These are phyloP conservation scores for Mormyrops attenuatus DNA, from an alignment of 2,797 vertebrate species.

Conservation along the genomic window DNA sequence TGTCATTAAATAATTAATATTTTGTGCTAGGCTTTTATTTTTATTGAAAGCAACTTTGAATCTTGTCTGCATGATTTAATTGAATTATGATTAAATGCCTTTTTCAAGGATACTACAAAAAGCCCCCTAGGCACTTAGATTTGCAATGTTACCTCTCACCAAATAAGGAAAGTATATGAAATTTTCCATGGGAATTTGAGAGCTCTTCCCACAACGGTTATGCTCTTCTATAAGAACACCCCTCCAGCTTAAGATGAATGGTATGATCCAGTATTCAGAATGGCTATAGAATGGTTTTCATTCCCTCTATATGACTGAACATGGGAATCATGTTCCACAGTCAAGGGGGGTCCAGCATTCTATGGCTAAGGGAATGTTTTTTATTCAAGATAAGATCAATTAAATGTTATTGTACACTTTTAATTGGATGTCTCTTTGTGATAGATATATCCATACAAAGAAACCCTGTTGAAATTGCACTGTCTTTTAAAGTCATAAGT, in stretches of 20 bases:
- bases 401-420: slow-evolving; percentile 9
- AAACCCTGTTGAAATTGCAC: slow-evolving; percentile 1
- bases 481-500: slow-evolving; percentile 6
- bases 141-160: background rate
- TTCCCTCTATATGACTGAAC: background rate
- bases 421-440: slow-evolving; percentile 12
- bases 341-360: background rate
- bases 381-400: background rate
- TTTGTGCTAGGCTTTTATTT: background rate
- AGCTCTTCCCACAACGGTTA: background rate
- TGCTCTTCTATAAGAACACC: background rate
- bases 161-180: background rate
- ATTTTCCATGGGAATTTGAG: background rate
- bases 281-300: background rate
- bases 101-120: background rate
- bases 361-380: background rate
- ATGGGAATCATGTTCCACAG: background rate
- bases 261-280: background rate
- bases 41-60: background rate
- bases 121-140: background rate
- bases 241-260: background rate
- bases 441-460: background rate
- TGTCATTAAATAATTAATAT: background rate
- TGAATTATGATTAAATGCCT: background rate
- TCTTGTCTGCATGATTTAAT: background rate